These are phyloP conservation scores for Actinemys pallida DNA, from an alignment of 2,113 vertebrate genomes.

Conservation along the genomic window DNA sequence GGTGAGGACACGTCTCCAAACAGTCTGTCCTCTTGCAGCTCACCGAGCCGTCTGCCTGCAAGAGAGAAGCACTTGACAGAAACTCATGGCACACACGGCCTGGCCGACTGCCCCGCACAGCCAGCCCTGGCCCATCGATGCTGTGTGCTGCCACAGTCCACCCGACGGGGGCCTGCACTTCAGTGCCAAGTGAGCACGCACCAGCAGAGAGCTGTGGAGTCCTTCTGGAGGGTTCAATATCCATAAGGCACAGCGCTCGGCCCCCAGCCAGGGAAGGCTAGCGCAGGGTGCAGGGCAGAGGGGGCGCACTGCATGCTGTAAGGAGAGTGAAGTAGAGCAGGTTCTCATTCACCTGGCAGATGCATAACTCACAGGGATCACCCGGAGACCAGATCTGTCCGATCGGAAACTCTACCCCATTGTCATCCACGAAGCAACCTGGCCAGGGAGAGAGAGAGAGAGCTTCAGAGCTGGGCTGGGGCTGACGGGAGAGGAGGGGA, in stretches of 20 bases:
- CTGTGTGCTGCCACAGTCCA: not conserved
- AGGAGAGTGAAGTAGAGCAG: slow-evolving; percentile 75
- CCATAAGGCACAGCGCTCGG: rapidly evolving
- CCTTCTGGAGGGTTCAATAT: rapidly evolving
- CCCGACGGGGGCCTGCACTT: not conserved
- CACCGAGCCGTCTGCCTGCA: slow-evolving; percentile 82
- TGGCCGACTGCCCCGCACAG: not conserved
- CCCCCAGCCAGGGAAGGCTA: not conserved
- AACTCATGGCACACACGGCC: not conserved
- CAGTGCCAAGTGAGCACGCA: not conserved
- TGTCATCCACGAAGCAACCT: slow-evolving; percentile 86
- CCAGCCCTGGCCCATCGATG: not conserved
- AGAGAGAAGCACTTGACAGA: slow-evolving; percentile 64
- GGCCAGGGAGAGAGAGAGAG: not conserved
- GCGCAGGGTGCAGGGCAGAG: not conserved
- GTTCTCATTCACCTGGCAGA: slow-evolving; percentile 88
- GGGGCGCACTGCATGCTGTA: not conserved
- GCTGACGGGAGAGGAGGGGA: not conserved
- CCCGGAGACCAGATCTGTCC: slow-evolving; percentile 89
- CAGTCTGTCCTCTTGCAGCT: slow-evolving; percentile 84
- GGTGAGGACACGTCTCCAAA: slow-evolving; percentile 83
- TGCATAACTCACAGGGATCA: slow-evolving; percentile 89
- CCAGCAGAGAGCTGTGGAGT: not conserved
- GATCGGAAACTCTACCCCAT: slow-evolving; percentile 83
- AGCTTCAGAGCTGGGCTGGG: not conserved